A percentile compares a stretch with the other conserved stretches of the same genome.
Evolutionary conservation across 2,113 vertebrate species (phyloP).

Genomic region (Stegastes partitus): DNA sequence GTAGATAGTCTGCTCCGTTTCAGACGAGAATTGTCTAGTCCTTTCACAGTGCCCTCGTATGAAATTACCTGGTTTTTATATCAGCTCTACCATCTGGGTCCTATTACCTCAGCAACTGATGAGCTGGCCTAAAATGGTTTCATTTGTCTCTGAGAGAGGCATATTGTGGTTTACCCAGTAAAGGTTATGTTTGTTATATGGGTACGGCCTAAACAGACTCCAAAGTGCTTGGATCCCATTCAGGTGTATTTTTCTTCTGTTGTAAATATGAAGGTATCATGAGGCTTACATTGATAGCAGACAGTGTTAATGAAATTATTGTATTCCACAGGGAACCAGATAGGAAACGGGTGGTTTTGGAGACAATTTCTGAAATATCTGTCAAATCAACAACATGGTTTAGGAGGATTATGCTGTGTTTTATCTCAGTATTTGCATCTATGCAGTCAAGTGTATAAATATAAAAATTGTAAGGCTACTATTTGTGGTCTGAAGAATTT

Average conservation of each 20-base stretch:
- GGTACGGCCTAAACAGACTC: constrained; percentile 24
- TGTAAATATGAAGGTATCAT: constrained; percentile 35
- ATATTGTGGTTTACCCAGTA: constrained; percentile 37
- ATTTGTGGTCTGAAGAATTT: constrained; percentile 54
- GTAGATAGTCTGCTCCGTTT: constrained; percentile 31
- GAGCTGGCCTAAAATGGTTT: constrained; percentile 57
- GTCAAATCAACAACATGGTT: constrained; percentile 25
- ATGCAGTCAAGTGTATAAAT: constrained; percentile 44
- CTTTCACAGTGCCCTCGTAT: constrained; percentile 57
- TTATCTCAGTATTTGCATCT: constrained; percentile 35
- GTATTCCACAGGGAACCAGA: not conserved
- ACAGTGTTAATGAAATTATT: not conserved
- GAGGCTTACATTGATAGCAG: constrained; percentile 9
- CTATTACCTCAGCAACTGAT: constrained; percentile 66
- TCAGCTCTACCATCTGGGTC: constrained; percentile 74
- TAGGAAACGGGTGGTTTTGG: constrained; percentile 5
- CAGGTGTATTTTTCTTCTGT: constrained; percentile 36
- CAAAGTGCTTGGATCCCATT: constrained; percentile 42
- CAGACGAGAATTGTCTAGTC: constrained; percentile 40
- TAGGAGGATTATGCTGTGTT: constrained; percentile 5
- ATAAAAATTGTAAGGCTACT: constrained; percentile 35
- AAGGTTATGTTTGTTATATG: constrained; percentile 57
- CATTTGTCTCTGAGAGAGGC: constrained; percentile 57
- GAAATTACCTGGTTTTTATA: constrained; percentile 75
- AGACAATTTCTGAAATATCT: constrained; percentile 14